A percentile compares a stretch with the other conserved stretches of the same genome.
Conservation (phyloP, 2,888 invertebrate species). For the Elegia similella region DNA sequence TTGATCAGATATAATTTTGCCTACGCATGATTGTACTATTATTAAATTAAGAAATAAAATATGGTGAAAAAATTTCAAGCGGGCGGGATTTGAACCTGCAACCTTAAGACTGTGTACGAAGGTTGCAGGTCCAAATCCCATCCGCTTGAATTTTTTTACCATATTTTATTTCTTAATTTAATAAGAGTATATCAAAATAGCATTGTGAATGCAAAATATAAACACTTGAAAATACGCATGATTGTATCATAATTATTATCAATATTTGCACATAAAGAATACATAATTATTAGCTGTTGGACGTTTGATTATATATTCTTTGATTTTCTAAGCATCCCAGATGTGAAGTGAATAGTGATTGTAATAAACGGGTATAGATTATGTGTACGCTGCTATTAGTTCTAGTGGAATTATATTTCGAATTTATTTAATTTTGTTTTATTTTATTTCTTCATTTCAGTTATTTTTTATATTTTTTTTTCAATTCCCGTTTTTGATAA, state of each 20-base stretch:
- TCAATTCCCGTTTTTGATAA: neutral
- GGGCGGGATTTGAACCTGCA: no score
- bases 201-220: no score
- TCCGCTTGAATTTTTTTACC: no score
- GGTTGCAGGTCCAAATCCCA: no score
- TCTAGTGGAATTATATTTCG: constrained; percentile 60
- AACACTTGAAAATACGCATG: no score
- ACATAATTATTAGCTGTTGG: neutral
- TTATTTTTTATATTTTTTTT: neutral
- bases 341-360: constrained; percentile 29
- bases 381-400: constrained; percentile 33
- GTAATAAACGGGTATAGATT: constrained; percentile 48
- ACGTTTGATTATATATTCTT: neutral
- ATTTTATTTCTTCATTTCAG: constrained; percentile 35
- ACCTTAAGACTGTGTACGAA: no score
- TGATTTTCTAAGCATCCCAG: neutral
- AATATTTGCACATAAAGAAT: neutral
- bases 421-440: constrained; percentile 47
- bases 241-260: neutral
- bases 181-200: no score
- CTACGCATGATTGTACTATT: no score
- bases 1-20: no score
- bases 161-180: no score
- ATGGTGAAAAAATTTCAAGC: no score
- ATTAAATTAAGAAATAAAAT: no score